phyloP scores from a whole-genome alignment of 2,888 invertebrate genomes.

The Limulus polyphemus region DNA sequence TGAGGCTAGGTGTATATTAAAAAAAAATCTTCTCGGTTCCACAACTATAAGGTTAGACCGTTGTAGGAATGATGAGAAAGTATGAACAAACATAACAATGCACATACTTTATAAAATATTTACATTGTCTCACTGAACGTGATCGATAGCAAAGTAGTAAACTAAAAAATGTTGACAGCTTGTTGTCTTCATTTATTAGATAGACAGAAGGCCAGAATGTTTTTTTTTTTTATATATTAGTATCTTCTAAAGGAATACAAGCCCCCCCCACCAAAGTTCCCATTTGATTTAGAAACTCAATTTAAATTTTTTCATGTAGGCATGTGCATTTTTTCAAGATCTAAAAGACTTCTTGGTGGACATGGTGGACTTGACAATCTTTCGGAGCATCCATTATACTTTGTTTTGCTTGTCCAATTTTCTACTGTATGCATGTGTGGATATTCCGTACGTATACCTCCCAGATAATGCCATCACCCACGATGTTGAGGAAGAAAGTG shows the following conservation, averaged over 20 bases:
- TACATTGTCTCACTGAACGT: too few relatives aligned
- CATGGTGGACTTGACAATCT: conserved; percentile 68
- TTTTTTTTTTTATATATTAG: too few relatives aligned
- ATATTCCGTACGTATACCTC: conserved; percentile 88
- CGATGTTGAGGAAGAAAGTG: conserved; percentile 52
- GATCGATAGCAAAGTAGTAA: too few relatives aligned
- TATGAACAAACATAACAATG: too few relatives aligned
- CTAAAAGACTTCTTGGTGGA: conserved; percentile 61
- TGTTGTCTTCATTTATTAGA: neutral
- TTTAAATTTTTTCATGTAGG: conserved; percentile 9
- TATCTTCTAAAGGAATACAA: conserved; percentile 4
- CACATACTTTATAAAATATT: too few relatives aligned
- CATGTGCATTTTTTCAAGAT: conserved; percentile 40
- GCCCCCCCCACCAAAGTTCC: too few relatives aligned
- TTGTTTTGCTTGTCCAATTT: conserved; percentile 68
- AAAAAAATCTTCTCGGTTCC: too few relatives aligned
- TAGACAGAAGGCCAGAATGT: too few relatives aligned
- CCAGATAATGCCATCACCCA: conserved; percentile 65
- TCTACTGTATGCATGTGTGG: conserved; percentile 74
- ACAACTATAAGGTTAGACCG: too few relatives aligned
- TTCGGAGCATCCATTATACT: conserved; percentile 45
- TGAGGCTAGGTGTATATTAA: too few relatives aligned
- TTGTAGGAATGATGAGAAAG: too few relatives aligned
- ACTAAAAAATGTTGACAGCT: too few relatives aligned
- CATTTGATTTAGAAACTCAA: neutral